Evolutionary conservation across 2,888 invertebrate species (phyloP).

Genomic region (Coleophora deauratella): DNA sequence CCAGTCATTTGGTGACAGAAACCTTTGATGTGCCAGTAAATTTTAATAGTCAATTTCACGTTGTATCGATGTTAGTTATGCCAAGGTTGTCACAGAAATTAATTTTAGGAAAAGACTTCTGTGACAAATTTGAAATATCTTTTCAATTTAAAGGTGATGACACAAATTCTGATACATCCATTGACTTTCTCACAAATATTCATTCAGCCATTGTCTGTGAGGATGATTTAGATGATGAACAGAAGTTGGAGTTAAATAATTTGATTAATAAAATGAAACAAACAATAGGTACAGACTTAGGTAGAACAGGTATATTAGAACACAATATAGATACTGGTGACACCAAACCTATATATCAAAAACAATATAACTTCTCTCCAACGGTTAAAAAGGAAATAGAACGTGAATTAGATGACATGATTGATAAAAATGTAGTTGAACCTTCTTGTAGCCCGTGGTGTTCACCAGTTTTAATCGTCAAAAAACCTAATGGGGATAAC

Average conservation of each 20-base stretch:
- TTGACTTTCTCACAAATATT: too few relatives aligned
- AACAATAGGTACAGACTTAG: background rate
- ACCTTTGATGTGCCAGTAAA: background rate
- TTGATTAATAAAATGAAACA: background rate
- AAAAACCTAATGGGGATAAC: slow-evolving; percentile 4
- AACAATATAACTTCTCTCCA: slow-evolving; percentile 3
- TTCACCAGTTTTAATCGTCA: slow-evolving; percentile 6
- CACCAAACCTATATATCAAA: background rate
- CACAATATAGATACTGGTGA: background rate
- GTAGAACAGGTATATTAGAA: background rate
- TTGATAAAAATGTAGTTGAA: slow-evolving; percentile 5
- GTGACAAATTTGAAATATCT: background rate
- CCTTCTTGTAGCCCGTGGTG: slow-evolving; percentile 8
- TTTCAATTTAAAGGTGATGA: too few relatives aligned
- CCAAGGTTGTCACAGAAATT: background rate
- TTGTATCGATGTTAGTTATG: background rate
- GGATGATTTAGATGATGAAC: too few relatives aligned
- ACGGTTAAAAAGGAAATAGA: slow-evolving; percentile 1
- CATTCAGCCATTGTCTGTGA: too few relatives aligned
- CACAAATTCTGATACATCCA: too few relatives aligned
- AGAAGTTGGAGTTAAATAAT: too few relatives aligned
- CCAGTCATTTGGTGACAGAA: background rate
- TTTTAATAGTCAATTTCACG: background rate
- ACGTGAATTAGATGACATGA: slow-evolving; percentile 1
- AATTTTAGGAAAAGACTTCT: slow-evolving; percentile 1